Conservation (phyloP, 2,797 vertebrate genomes). For the Gambusia yucatana region DNA sequence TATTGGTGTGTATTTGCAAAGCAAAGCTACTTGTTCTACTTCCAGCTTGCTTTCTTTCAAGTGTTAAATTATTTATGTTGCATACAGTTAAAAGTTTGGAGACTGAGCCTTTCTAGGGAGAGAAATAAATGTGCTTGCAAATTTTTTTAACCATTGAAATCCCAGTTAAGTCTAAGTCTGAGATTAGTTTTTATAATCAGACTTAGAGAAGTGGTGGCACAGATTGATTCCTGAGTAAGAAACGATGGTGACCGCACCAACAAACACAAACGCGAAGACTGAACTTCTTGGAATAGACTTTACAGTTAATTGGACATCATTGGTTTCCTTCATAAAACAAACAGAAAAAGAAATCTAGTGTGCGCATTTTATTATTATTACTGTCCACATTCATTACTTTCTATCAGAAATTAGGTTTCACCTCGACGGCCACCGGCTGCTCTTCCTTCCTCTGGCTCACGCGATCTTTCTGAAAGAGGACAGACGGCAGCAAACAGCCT, state of each 20-base stretch:
- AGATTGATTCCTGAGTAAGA: background rate
- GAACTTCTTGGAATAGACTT: background rate
- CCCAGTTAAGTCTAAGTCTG: background rate
- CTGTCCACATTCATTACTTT: background rate
- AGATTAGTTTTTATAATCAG: background rate
- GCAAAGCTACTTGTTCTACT: background rate
- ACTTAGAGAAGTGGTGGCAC: background rate
- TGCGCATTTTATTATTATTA: background rate
- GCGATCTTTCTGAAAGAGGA: slow-evolving; percentile 40
- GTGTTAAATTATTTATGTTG: background rate
- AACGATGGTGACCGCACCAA: background rate
- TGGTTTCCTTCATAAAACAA: background rate
- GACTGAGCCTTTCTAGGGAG: background rate
- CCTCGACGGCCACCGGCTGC: background rate
- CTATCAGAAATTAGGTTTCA: background rate
- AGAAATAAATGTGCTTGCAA: background rate
- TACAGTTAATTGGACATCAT: background rate
- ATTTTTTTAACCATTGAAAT: background rate
- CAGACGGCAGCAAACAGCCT: slow-evolving; percentile 38
- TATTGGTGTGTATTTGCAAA: background rate
- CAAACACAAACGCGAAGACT: background rate
- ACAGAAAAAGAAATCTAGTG: background rate
- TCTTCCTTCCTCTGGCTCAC: slow-evolving; percentile 10
- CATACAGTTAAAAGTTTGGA: background rate
- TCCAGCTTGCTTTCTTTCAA: background rate